Base-by-base conservation (phyloP, 2,113 vertebrate species). In the Vidua macroura region DNA sequence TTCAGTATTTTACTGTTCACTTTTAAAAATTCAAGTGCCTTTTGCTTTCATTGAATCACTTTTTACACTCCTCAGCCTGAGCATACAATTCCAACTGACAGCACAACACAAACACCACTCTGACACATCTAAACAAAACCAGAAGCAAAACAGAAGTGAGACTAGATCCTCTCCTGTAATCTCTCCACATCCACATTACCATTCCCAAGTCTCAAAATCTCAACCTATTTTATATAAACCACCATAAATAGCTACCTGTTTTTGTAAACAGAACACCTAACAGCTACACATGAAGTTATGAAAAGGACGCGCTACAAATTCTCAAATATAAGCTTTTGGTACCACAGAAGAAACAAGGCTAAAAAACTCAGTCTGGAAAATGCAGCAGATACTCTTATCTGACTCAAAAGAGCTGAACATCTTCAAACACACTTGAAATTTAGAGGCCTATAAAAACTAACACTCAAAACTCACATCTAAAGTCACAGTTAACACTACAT, bases 61-160 rank as follows among this genome's bases (percentile, higher is more conserved):
- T 92, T 86, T 93, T 66, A 80, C n/a, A 92, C 75, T 91, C 53
- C 93, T 95, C 66, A 94, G 52, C 89, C 92, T 93, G 14, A 93
- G 10, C 35, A 81, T 3, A 81, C 58, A 64, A 91, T 69, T 81
- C 75, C 73, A 95, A 37, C 90, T 41, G 52, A 85, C 6, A 1
- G 20, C 21, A 49, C 55, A 86, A 62, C 28, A 15, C 58, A 80
- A 70, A 22, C 28, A 81, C 30, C 55, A 64, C 58, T 78, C 87
- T 41, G 13, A 78, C 58, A 66, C 90, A 58, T 88, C 93, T 85
- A 77, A 91, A 75, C 46, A 56, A 12, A 82, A 77, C 60, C 43
- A 86, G 72, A 91, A 85, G 73, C 31, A 92, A 41, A 66, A 41
- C 83, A 69, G 28, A 90, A 68, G 23, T 72, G 43, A 88, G 49